Percentiles rank a stretch among this genome's conserved stretches.
phyloP scores from a whole-genome alignment of 1,140 invertebrate genomes.

The Palaemon carinicauda region DNA sequence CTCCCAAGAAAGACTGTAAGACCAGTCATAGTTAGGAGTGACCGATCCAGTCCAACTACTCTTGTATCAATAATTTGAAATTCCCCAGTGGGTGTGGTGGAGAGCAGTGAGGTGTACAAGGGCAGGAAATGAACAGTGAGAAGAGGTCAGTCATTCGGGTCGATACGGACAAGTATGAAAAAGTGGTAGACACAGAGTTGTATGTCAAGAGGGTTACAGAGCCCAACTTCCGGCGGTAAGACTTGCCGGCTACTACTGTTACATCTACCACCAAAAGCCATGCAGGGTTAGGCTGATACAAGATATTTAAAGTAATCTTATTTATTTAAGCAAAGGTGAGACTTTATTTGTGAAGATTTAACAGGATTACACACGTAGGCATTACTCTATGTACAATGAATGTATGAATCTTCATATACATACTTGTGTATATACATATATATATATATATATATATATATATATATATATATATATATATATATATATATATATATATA shows the following conservation, averaged over 20 bases:
- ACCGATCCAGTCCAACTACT: no score
- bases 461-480: neutral
- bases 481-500: neutral
- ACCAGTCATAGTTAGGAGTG: no score
- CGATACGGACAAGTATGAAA: no score
- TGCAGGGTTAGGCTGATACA: conserved; percentile 40
- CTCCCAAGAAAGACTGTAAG: no score
- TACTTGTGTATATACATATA: neutral
- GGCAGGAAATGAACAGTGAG: no score
- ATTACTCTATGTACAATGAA: neutral
- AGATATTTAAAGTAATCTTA: conserved; percentile 17
- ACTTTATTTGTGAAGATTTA: neutral
- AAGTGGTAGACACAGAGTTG: neutral
- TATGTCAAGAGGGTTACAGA: neutral
- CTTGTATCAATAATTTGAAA: no score
- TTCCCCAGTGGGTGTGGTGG: no score
- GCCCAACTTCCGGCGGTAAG: neutral
- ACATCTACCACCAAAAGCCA: conserved; percentile 52
- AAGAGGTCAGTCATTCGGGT: no score
- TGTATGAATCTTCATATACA: neutral
- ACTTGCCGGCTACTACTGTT: neutral
- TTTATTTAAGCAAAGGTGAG: conserved; percentile 28
- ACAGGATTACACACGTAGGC: neutral
- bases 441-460: neutral
- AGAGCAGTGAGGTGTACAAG: no score